Evolutionary conservation across 92 coral and sea anemone genomes (phyloP).

Genomic region (Porites evermanni): DNA sequence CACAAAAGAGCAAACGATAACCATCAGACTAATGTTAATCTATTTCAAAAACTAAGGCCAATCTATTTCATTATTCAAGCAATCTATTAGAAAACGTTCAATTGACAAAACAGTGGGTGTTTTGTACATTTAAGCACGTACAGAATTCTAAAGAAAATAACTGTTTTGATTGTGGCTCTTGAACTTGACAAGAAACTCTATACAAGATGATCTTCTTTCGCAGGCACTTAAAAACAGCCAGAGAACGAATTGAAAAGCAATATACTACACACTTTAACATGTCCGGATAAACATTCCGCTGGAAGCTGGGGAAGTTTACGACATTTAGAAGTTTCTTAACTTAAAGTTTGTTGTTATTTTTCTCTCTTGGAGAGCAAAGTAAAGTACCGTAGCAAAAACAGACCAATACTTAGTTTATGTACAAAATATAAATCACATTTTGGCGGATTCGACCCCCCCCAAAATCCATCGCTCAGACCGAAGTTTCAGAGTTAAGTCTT

Average conservation of each 20-base stretch:
- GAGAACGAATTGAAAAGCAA: constrained; percentile 21
- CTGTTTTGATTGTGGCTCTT: neutral
- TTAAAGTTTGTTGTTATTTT: constrained; percentile 25
- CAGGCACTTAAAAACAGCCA: constrained; percentile 1
- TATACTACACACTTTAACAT: constrained; percentile 21
- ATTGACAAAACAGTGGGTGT: neutral
- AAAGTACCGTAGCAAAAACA: neutral
- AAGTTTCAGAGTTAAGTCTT: constrained; percentile 94
- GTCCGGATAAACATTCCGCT: constrained; percentile 23
- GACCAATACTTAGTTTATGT: constrained; percentile 12
- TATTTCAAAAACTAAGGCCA: neutral
- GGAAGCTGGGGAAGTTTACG: neutral
- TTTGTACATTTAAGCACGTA: neutral
- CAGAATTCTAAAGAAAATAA: constrained; percentile 2
- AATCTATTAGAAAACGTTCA: constrained; percentile 8
- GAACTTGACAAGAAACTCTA: constrained; percentile 30
- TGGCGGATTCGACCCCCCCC: neutral
- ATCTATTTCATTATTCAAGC: constrained; percentile 7
- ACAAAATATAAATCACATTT: constrained; percentile 6
- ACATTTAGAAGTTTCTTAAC: constrained; percentile 17
- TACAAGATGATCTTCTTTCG: neutral
- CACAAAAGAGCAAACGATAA: neutral
- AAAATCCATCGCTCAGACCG: constrained; percentile 66
- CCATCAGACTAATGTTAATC: neutral
- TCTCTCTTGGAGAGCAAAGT: constrained; percentile 49